Conservation (phyloP, 35 echinoderm and acorn worm genomes). For the Amphiura filiformis region DNA sequence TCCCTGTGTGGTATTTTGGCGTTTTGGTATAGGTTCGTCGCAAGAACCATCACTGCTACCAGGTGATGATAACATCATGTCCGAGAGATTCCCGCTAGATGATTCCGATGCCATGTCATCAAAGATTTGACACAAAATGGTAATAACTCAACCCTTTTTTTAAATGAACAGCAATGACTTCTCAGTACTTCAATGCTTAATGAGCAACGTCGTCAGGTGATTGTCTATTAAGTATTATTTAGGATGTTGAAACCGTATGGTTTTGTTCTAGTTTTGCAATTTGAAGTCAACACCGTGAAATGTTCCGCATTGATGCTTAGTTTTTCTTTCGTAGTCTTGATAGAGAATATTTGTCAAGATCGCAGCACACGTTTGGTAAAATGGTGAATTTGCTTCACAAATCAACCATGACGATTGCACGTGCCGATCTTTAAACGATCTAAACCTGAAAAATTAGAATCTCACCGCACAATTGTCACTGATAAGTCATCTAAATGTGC, state of each 20-base stretch:
- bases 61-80: not conserved
- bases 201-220: not conserved
- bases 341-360: not conserved
- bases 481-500: not conserved
- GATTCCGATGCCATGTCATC: not conserved
- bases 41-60: not conserved
- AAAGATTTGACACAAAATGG: not conserved
- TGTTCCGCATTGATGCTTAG: not conserved
- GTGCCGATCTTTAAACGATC: not conserved
- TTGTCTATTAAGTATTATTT: not conserved
- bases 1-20: not conserved
- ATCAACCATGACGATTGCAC: not conserved
- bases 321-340: not conserved
- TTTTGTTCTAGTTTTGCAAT: not conserved
- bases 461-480: not conserved
- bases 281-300: not conserved
- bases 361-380: not conserved
- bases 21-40: slow-evolving; percentile 19
- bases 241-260: not conserved
- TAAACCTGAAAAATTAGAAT: not conserved
- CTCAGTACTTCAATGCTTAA: not conserved
- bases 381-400: not conserved
- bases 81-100: not conserved
- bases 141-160: not conserved
- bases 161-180: not conserved